Base-by-base conservation (phyloP, 2,888 invertebrate species). In the Orthosia gracilis region DNA sequence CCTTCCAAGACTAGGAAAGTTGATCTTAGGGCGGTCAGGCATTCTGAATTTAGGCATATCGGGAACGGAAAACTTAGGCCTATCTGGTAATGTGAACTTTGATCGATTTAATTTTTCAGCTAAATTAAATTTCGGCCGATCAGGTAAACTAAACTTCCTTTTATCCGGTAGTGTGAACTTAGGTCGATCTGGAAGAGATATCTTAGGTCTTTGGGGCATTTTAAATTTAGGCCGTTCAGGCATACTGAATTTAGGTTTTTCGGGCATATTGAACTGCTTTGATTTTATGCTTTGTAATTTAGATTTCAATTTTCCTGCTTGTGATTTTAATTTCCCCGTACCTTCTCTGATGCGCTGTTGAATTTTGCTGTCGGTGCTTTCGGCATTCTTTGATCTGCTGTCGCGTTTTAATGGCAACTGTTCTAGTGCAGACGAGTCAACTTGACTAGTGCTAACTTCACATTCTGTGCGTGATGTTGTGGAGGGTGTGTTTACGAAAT, bases 291-390 rank as follows among this genome's bases (percentile, higher is more conserved):
- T 97, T 88, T 97, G 97, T 73, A 98, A 90, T 90, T 97, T 97
- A 0, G 97, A 97, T 91, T 97, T 97, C 47, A 98, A 91, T 92
- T 97, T 98, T 47, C 97, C 98, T 21, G 98, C 98, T 91, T 98
- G 98, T 55, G 95, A 97, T 86, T 97, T 97, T 64, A 98, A 87
- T 84, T 97, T 97, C 52, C 97, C 98, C 5, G 98, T 98, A 82
- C 98, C 97, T 80, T 96, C 97, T 82, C 97, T 97, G 47, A 98
- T 92, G 21, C 97, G 97, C 83, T 98, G 97, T 85, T 97, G 97
- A 89, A 98, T 96, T 89, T 96, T 97, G 65, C 94, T 95, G 86
- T 97, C 97, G 74, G 95, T 94, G 69, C 93, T 94, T 59, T 97
- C 97, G 58, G 92, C 87, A 81, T 95, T 96, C 90, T 97, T 97